phyloP scores from a whole-genome alignment of 2,113 vertebrate species.

The Numenius arquata region DNA sequence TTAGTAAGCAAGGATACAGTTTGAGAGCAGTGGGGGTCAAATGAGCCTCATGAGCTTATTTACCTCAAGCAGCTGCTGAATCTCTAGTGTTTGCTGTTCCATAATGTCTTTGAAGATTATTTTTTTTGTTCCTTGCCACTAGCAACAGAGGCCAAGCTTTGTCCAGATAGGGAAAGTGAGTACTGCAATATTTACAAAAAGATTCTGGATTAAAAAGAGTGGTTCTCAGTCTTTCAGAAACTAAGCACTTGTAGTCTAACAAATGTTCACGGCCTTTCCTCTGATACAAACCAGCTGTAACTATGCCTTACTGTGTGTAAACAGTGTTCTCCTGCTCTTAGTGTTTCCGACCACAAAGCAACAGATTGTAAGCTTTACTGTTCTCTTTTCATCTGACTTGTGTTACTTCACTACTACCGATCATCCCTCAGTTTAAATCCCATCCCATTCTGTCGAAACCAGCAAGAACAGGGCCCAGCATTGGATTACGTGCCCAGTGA shows the following conservation, averaged over 20 bases:
- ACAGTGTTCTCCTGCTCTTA: neutral
- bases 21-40: neutral
- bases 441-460: neutral
- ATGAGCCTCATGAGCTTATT: neutral
- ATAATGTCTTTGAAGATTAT: neutral
- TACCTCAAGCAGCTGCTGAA: constrained; percentile 36
- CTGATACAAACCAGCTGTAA: constrained; percentile 61
- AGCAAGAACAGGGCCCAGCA: neutral
- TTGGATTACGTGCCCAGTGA: neutral
- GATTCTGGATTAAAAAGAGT: neutral
- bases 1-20: constrained; percentile 7
- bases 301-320: constrained; percentile 29
- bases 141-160: neutral
- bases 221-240: neutral
- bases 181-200: neutral
- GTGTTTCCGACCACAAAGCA: constrained; percentile 20
- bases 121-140: neutral
- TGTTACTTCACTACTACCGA: neutral
- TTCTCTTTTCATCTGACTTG: neutral
- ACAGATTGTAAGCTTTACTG: constrained; percentile 16
- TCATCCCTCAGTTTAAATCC: neutral
- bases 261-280: neutral
- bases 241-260: neutral
- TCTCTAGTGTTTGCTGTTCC: neutral
- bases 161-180: neutral